Evolutionary conservation across 2,797 vertebrate genomes (phyloP).

Genomic region (Loris lydekkerianus): DNA sequence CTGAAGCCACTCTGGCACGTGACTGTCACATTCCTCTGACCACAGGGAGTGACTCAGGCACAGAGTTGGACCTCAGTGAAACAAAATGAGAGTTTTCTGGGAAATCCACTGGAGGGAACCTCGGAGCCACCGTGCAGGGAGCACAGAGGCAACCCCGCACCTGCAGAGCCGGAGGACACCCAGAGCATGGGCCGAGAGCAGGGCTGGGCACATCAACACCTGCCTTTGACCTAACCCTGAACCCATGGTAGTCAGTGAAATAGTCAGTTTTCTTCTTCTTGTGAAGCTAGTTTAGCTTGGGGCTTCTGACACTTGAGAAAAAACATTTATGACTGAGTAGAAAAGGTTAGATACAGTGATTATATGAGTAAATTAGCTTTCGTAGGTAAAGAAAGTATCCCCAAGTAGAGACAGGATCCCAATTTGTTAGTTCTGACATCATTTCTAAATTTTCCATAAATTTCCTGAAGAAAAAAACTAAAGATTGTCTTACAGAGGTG

Average conservation of each 20-base stretch:
- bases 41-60: neutral
- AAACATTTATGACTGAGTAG: neutral
- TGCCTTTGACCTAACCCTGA: neutral
- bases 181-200: too few relatives aligned
- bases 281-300: neutral
- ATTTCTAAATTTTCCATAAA: conserved; percentile 22
- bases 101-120: neutral
- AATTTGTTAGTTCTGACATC: neutral
- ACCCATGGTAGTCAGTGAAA: neutral
- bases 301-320: neutral
- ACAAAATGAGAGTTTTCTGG: neutral
- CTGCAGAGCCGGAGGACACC: neutral
- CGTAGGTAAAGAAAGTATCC: neutral
- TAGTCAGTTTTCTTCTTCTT: neutral
- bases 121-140: neutral
- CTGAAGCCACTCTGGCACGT: rapidly evolving
- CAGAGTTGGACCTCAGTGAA: neutral
- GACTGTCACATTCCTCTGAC: neutral
- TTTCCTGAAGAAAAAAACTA: neutral
- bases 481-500: neutral
- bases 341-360: neutral
- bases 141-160: neutral
- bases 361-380: neutral
- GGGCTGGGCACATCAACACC: neutral
- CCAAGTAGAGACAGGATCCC: neutral